Conservation (phyloP, 2,113 vertebrate species). For the Stictonetta naevosa region DNA sequence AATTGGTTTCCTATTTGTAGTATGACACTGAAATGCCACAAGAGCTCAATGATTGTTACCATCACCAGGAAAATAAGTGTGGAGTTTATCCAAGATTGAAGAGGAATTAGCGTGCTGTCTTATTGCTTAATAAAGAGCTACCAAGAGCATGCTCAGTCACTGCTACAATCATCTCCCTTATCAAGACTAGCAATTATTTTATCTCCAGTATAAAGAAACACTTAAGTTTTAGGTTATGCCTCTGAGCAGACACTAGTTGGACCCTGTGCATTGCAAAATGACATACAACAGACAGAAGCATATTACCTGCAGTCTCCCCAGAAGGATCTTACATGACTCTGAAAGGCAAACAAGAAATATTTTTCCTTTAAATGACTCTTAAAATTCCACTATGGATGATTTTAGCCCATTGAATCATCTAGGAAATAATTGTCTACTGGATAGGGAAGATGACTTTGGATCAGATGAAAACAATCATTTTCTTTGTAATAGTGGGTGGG, state of each 20-base stretch:
- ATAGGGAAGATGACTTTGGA: neutral
- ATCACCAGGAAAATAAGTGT: slow-evolving; percentile 40
- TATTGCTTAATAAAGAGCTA: slow-evolving; percentile 24
- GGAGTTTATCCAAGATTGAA: slow-evolving; percentile 33
- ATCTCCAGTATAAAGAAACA: neutral
- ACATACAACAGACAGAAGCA: neutral
- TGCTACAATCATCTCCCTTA: neutral
- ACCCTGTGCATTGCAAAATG: neutral
- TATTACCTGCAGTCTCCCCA: neutral
- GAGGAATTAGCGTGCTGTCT: neutral
- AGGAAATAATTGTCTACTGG: neutral
- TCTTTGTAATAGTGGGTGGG: neutral
- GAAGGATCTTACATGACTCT: neutral
- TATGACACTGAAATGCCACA: slow-evolving; percentile 48
- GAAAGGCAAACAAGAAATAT: neutral
- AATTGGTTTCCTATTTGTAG: slow-evolving; percentile 74
- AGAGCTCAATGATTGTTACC: slow-evolving; percentile 45
- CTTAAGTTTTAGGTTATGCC: neutral
- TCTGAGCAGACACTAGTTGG: neutral
- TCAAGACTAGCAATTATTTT: neutral
- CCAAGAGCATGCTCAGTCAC: neutral
- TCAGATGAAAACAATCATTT: neutral
- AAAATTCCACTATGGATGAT: neutral
- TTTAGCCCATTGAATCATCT: neutral
- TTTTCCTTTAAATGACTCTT: slow-evolving; percentile 15